A percentile compares a stretch with the other conserved stretches of the same genome.
phyloP scores from a whole-genome alignment of 2,113 vertebrate genomes.

The Ciconia maguari region DNA sequence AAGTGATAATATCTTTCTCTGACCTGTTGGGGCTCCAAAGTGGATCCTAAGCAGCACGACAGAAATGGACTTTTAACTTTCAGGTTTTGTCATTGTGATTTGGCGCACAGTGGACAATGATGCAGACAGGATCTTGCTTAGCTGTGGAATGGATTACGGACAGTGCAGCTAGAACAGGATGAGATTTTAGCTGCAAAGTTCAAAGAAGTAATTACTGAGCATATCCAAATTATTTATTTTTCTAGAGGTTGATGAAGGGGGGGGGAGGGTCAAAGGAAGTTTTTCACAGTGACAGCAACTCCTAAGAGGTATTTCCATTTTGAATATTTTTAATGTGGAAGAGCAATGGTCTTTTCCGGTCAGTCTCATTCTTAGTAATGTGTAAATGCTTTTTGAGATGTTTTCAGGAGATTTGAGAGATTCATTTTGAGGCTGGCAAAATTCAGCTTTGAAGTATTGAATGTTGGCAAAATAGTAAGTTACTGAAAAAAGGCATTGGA shows the following conservation, averaged over 20 bases:
- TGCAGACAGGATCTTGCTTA: neutral
- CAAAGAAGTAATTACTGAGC: neutral
- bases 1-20: neutral
- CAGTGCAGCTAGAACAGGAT: neutral
- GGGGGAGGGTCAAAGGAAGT: neutral
- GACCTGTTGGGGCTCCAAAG: neutral
- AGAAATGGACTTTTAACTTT: neutral
- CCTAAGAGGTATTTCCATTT: neutral
- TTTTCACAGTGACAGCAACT: neutral
- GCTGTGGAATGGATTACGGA: neutral
- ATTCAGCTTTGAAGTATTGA: neutral
- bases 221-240: neutral
- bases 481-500: neutral
- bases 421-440: neutral
- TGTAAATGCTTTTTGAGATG: neutral
- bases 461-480: neutral
- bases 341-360: neutral
- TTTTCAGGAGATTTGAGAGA: neutral
- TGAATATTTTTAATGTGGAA: neutral
- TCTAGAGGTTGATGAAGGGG: neutral
- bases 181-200: neutral
- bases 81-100: neutral
- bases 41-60: neutral
- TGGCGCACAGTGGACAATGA: neutral
- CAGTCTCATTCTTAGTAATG: neutral